Conservation (phyloP, 2,113 vertebrate species). For the Stomatorhinus ivindoensis region DNA sequence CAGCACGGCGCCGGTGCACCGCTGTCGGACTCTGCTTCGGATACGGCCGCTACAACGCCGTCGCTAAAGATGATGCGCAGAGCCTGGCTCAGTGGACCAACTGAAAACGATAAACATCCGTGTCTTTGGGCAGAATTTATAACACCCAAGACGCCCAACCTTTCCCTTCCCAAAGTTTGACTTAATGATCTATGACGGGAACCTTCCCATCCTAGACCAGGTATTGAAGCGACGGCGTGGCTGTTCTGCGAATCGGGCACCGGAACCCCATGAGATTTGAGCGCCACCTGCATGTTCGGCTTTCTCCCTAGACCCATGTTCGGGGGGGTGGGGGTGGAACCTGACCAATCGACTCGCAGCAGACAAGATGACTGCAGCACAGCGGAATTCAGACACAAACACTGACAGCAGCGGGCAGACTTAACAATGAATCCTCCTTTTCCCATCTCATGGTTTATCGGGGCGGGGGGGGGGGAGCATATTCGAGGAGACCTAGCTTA, state of each 20-base stretch:
- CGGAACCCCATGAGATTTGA: conserved; percentile 21
- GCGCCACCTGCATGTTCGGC: neutral
- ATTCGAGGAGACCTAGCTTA: neutral
- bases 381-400: neutral
- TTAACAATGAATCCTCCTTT: neutral
- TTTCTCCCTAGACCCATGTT: conserved; percentile 28
- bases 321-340: neutral
- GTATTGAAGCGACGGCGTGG: conserved; percentile 63
- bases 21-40: conserved; percentile 33
- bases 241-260: conserved; percentile 49
- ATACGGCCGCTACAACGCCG: conserved; percentile 42
- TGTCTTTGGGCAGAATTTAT: conserved; percentile 64
- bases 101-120: conserved; percentile 56
- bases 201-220: conserved; percentile 71
- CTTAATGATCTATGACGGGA: conserved; percentile 70
- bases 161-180: conserved; percentile 59
- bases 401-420: neutral
- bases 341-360: neutral
- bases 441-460: neutral
- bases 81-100: conserved; percentile 34
- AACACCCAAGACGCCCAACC: conserved; percentile 48
- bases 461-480: neutral
- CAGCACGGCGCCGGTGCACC: conserved; percentile 29
- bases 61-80: conserved; percentile 47
- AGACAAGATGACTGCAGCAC: neutral